Evolutionary conservation across 1,140 invertebrate genomes (phyloP), one percentile per base, ranked within the genome.

Genomic region (Nixonia krombeini): DNA sequence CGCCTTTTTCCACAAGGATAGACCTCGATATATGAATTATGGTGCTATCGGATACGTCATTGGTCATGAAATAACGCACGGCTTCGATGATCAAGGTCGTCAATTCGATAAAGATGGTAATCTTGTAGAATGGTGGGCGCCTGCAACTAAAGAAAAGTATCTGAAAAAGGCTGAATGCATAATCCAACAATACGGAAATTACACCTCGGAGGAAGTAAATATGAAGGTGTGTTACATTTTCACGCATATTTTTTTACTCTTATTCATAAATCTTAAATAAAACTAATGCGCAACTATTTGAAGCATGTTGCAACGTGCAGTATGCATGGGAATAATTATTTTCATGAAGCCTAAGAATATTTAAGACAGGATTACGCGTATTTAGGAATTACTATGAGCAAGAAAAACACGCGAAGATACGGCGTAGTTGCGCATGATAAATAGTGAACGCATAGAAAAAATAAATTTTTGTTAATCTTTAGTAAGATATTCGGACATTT

Each of bases 31-130:
- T 71, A 91, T 97, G 88, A 97, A 97, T 78, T 97, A 94, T 74
- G 95, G 94, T 42, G 93, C 92, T 6, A 95, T 97, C 72, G 95
- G 95, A 4, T 95, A 94, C 71, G 92, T 97, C 2, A 95, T 98
- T 80, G 95, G 94, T 0, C 95, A 96, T 74, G 95, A 98, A 87
- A 94, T 98, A 35, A 96, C 94, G 0, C 95, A 98, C 77, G 95
- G 93, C 7, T 97, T 97, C 77, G 95, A 97, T 83, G 94, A 96
- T 79, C 91, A 94, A 81, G 93, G 93, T 29, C 88, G 94, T 12
- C 94, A 96, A 85, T 97, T 94, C 74, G 94, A 97, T 80, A 92
- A 93, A 58, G 89, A 94, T 40, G 96, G 96, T 25, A 96, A 95
- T 77, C 83, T 95, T 41, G 86, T 90, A 0, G 90, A 94, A 73